Base-by-base conservation (phyloP, 2,888 invertebrate genomes). In the Xanthostigma xanthostigma region DNA sequence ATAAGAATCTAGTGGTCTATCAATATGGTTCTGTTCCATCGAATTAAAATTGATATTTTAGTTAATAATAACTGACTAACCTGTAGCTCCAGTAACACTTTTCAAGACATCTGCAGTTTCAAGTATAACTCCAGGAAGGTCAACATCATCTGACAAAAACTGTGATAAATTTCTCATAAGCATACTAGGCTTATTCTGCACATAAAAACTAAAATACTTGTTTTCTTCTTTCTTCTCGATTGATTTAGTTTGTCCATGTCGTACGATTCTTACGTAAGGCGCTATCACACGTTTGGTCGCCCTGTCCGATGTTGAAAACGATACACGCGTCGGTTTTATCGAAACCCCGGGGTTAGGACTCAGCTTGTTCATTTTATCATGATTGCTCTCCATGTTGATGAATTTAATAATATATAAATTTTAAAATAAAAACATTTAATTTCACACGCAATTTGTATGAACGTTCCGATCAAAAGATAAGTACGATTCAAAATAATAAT, bases 51-150 rank as follows among this genome's bases (percentile, higher is more conserved):
- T 27, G 6, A 27, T 12, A 48, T 13, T 50, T 36, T 12, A 38
- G 43, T 27, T 40, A 45, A 49, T n/a, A 38, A 48, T 3, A 10
- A 27, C 10, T 46, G 45, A 41, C 39, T 47, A 59, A 75, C 76
- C 76, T 53, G 71, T 68, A 55, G 77, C 75, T 44, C 71, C 69
- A 0, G 76, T 75, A 6, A 73, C 68, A 3, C 67, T 65, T 59
- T 73, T 76, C 54, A 78, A 60, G 10, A 76, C 72, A 59, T 73
- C 69, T 9, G 74, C 71, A 9, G 76, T 76, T 59, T 78, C 77
- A 49, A 71, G 72, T 48, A 78, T 57, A 37, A 78, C 59, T 1
- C 71, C 65, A 35, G 74, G 68, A 40, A 78, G 62, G 60, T 78
- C 76, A 0, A 75, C 71, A 0, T 66, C 70, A 48, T 76, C 77